Evolutionary conservation across 2,888 invertebrate genomes (phyloP), one percentile per base, ranked within the genome.

Genomic region (Geophilus truncorum): DNA sequence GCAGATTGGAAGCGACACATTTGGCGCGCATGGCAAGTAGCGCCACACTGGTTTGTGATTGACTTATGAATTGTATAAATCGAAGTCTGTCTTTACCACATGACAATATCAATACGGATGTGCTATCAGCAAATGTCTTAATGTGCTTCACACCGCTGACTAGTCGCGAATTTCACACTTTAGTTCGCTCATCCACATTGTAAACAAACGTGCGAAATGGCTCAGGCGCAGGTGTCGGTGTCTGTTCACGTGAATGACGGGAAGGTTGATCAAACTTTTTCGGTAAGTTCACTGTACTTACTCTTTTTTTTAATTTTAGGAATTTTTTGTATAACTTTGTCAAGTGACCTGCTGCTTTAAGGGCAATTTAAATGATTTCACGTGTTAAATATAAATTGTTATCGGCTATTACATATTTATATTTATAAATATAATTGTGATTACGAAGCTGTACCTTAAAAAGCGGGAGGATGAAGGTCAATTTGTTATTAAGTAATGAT

Each of bases 21-120:
- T 51, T 51, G 5, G 51, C 51, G 51, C 51, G 51, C 51, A 51
- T 51, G 51, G 7, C 51, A n/a, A 51, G 51, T 51, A 7, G 51
- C 51, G 51, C 51, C 51, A 18, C 18, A 51, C 51, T 7, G 51
- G 51, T 4, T 51, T 51, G n/a, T 51, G 51, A 18, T 21, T 51
- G 51, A 51, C 18, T n/a, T 18, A 51, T 18, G 51, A 51, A 51
- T 18, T 51, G 21, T n/a, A 51, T 18, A 51, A 51, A 51, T 51
- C 51, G 15, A 70, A 70, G n/a, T 70, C 28, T 51, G 70, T 5
- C 70, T 25, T 70, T 28, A 18, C 3, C 15, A 28, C 28, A 70
- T 28, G 70, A 70, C 70, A 70, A 70, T 28, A 70, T 70, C 70
- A 70, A 70, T 28, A 70, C 25, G 25, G 70, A 70, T 70, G 70